phyloP scores from a whole-genome alignment of 2,888 invertebrate genomes.

The Torymus texanus region DNA sequence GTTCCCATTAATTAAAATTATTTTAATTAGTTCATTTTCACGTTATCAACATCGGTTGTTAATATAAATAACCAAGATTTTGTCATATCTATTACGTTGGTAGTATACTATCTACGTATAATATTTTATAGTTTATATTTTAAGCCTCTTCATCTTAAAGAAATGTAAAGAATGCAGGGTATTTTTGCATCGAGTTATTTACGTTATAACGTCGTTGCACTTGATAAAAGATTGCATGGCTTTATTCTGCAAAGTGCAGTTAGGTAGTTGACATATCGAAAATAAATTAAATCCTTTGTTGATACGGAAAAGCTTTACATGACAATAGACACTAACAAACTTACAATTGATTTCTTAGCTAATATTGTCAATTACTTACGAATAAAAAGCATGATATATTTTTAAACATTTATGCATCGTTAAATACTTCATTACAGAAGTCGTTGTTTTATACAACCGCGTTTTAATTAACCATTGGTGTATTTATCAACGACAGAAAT shows the following conservation, averaged over 20 bases:
- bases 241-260: not conserved
- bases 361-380: too few species aligned
- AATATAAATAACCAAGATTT: slow-evolving; percentile 4
- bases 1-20: not conserved
- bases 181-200: slow-evolving; percentile 42
- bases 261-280: slow-evolving; percentile 11
- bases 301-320: too few species aligned
- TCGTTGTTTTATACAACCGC: too few species aligned
- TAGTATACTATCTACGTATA: slow-evolving; percentile 3
- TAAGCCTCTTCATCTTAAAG: slow-evolving; percentile 30
- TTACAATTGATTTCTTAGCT: too few species aligned
- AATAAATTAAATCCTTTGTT: not conserved
- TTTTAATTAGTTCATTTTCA: slow-evolving; percentile 15
- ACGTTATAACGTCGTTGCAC: slow-evolving; percentile 16
- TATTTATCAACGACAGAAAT: too few species aligned
- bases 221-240: slow-evolving; percentile 17
- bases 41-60: not conserved
- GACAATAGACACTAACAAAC: too few species aligned
- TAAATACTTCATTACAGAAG: too few species aligned
- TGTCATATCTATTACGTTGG: slow-evolving; percentile 21
- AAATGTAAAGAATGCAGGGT: slow-evolving; percentile 23
- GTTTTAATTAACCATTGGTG: too few species aligned
- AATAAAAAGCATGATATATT: too few species aligned
- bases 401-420: too few species aligned
- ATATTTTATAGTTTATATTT: slow-evolving; percentile 39